Evolutionary conservation across 2,113 vertebrate genomes (phyloP), one percentile per base, ranked within the genome.

Genomic region (Prionailurus viverrinus): DNA sequence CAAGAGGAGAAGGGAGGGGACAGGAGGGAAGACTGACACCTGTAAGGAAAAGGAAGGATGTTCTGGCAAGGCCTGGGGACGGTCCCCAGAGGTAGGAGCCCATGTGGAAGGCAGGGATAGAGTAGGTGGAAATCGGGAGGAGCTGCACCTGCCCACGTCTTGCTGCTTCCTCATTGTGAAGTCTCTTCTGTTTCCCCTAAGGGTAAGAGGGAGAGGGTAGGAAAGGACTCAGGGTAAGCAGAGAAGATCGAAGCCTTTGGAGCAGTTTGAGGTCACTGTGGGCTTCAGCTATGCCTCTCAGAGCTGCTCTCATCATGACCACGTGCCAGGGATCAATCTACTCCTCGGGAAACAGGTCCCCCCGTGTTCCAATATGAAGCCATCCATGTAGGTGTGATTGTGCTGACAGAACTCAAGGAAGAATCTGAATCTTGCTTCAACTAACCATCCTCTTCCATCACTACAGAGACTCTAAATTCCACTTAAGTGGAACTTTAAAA

Each of bases 401-500:
- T 79, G 80, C 51, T 92, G 21, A 18, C 25, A 73, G 29, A 45
- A 23, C 48, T 48, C 21, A 71, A 92, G 48, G 39, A 68, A 79
- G 58, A 73, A n/a, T 65, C 41, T 4, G 1, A 65, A 76, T 36
- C 53, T 86, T 36, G 33, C 36, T 78, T 89, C 78, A 81, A 16
- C 36, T 68, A 48, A 82, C 33, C 36, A 53, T 73, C 27, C 27
- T 82, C 16, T 73, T 85, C 39, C 76, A 31, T 86, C 48, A 48
- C 66, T 69, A 19, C 31, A 10, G 13, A 94, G 73, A 86, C 76
- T 14, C 0, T 14, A 36, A 68, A 86, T 68, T 88, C 39, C 45
- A 69, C 53, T 51, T 69, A 82, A 65, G 31, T 39, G 36, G 3
- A 29, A 25, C 91, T 80, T 93, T 93, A 71, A 92, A 85, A 96